These are phyloP conservation scores for Yoshiicerus persimilis DNA, from an alignment of 1,140 invertebrate genomes.

Conservation along the genomic window DNA sequence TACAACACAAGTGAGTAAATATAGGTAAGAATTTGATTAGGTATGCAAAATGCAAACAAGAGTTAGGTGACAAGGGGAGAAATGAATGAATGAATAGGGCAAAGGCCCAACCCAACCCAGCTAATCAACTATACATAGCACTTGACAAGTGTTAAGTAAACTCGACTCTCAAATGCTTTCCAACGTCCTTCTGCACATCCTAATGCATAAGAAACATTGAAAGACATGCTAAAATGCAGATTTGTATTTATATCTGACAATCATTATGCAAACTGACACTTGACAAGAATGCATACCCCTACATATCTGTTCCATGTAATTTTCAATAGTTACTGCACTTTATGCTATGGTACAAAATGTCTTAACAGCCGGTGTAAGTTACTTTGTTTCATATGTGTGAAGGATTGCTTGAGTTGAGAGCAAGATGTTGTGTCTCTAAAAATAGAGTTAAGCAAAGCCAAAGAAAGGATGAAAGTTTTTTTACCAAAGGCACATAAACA, in stretches of 20 bases:
- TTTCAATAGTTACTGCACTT: background rate
- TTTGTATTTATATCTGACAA: too few relatives aligned
- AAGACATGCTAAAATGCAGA: too few relatives aligned
- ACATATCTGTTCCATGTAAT: background rate
- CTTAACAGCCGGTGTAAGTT: background rate
- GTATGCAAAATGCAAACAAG: background rate
- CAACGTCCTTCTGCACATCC: background rate
- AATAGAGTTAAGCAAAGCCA: background rate
- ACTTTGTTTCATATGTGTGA: background rate
- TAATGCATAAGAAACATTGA: background rate
- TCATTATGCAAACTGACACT: too few relatives aligned
- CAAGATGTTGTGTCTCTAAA: background rate
- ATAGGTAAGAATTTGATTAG: background rate
- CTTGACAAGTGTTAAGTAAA: background rate
- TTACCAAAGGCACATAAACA: conserved; percentile 47
- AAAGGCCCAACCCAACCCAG: background rate
- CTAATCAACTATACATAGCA: background rate
- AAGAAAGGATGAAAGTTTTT: background rate
- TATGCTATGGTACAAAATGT: too few relatives aligned
- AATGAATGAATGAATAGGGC: background rate
- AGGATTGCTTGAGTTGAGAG: background rate
- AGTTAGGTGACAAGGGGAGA: background rate
- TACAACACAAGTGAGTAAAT: background rate
- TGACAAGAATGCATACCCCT: background rate
- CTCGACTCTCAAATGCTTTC: background rate